phyloP scores from a whole-genome alignment of 2,888 invertebrate species.

The Drosophila antonietae region DNA sequence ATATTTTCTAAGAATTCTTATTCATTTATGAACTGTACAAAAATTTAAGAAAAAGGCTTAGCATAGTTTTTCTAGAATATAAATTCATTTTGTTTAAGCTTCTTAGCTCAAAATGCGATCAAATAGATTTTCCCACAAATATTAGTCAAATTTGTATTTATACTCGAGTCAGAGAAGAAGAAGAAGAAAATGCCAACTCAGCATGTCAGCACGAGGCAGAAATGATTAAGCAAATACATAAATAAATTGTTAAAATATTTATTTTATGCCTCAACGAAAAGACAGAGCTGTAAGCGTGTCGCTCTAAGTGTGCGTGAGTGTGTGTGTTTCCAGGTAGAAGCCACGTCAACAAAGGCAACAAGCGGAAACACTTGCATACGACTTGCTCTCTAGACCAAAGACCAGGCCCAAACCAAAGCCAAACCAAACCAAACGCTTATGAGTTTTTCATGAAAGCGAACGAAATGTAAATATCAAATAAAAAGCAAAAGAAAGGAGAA shows the following conservation, averaged over 20 bases:
- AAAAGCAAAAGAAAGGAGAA: constrained; percentile 13
- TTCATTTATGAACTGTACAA: no score
- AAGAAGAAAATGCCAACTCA: constrained; percentile 27
- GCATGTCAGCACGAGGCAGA: constrained; percentile 21
- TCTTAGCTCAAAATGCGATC: neutral
- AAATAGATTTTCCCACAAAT: neutral
- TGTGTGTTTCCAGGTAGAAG: constrained; percentile 16
- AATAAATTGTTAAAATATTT: constrained; percentile 65
- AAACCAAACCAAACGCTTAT: constrained; percentile 19
- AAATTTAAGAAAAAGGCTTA: no score
- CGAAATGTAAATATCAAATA: constrained; percentile 54
- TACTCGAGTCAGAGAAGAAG: neutral
- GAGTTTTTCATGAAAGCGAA: constrained; percentile 44
- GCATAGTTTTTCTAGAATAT: neutral
- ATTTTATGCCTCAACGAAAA: constrained; percentile 37
- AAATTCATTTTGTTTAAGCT: neutral
- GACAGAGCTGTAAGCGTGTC: constrained; percentile 15
- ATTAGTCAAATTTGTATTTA: neutral
- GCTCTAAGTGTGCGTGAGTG: neutral
- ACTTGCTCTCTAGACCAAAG: constrained; percentile 23
- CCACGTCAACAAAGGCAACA: constrained; percentile 27
- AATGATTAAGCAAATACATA: constrained; percentile 51
- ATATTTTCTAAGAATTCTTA: no score
- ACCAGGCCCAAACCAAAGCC: neutral
- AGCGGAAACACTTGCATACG: constrained; percentile 53